Evolutionary conservation across 1,140 invertebrate species (phyloP).

Genomic region (Platyscapa corneri): DNA sequence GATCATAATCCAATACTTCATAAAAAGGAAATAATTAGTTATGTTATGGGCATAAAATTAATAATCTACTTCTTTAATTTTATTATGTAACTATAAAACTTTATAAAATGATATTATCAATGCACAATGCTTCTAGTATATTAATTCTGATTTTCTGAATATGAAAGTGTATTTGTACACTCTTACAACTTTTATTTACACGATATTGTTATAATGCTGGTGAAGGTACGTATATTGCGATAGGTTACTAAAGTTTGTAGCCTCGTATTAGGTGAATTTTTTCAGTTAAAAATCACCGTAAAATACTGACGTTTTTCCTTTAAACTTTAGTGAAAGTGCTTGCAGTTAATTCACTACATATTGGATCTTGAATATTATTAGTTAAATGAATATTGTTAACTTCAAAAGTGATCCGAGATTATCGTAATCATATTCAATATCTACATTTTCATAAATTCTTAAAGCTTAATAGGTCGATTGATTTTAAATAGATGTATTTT

Average conservation of each 20-base stretch:
- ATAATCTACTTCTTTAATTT: background rate
- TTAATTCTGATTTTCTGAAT: no score
- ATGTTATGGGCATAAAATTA: background rate
- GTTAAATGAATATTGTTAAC: background rate
- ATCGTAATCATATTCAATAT: conserved; percentile 18
- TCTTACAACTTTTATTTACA: conserved; percentile 4
- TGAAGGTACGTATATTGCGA: conserved; percentile 13
- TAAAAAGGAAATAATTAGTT: background rate
- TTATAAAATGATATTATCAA: no score
- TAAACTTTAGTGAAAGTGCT: conserved; percentile 35
- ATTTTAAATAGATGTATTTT: background rate
- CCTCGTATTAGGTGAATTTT: conserved; percentile 8
- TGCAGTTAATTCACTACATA: background rate
- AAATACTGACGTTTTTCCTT: conserved; percentile 8
- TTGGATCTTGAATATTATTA: no score
- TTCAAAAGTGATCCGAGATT: background rate
- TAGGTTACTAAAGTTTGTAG: conserved; percentile 28
- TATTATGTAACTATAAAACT: background rate
- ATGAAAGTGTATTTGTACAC: background rate
- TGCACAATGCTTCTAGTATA: no score
- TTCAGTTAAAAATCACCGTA: background rate
- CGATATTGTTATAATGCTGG: background rate
- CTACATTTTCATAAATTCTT: background rate
- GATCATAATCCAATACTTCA: background rate
- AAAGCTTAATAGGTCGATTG: background rate